Base-by-base conservation (phyloP, 2,797 vertebrate genomes). In the Potorous gilbertii region DNA sequence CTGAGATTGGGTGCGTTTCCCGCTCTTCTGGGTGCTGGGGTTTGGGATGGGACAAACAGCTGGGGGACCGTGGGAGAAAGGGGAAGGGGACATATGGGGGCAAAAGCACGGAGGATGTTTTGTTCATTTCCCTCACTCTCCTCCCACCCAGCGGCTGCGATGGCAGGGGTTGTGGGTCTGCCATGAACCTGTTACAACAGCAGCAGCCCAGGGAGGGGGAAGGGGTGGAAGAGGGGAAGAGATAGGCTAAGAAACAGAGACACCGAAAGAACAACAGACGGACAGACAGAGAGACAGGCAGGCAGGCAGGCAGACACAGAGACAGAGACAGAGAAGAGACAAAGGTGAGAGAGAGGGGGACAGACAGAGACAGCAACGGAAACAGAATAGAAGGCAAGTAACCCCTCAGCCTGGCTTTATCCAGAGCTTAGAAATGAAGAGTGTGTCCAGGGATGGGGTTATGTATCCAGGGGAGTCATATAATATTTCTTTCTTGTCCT, bases 141-240 rank as follows among this genome's bases (percentile, higher is more conserved):
- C 93, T 11, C 56, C 92, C 95, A 90, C 81, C 4, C 92, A 0
- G 9, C 57, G 95, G 14, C 55, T 95, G 97, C 18, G 56, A 1
- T 54, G 96, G 96, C 97, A 9, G 92, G 94, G 94, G 90, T 96
- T 94, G 94, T 2, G 54, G 94, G 92, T 94, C 96, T 90, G 97
- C 95, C 97, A n/a, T 0, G 90, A 91, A 97, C 54, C 52, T 94
- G 97, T 95, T 92, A 4, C 5, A 94, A 92, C 27, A 55, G 90
- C 0, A 91, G 55, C 91, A 0, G 34, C 0, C 90, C 55, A 12
- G 50, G 0, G 29, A 46, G 27, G 91, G 9, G 11, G 27, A 57
- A 81, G 18, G 55, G 18, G 56, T 31, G 3, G 34, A 56, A 46
- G 81, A 59, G 46, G 92, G 74, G 95, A 95, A 55, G 13, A 28